Evolutionary conservation across 35 echinoderm and acorn worm genomes (phyloP).

Genomic region (Heliocidaris erythrogramma): DNA sequence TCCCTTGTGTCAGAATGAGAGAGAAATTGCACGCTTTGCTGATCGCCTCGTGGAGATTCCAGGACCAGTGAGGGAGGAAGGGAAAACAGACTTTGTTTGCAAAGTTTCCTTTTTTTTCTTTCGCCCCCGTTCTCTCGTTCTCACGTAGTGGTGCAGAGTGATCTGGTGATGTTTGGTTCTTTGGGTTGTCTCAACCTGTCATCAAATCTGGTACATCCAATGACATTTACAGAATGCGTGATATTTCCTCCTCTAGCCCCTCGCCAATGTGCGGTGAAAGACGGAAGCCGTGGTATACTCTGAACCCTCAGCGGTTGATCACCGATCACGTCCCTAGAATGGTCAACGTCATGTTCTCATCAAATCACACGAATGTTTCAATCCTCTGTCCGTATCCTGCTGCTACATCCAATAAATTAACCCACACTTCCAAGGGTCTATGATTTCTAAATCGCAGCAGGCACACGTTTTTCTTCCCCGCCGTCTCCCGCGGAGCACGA

Average conservation of each 20-base stretch:
- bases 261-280: neutral
- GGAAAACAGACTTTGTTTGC: neutral
- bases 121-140: neutral
- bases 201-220: neutral
- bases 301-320: neutral
- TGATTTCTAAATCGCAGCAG: neutral
- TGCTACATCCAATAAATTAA: neutral
- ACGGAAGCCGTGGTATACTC: neutral
- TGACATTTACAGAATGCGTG: neutral
- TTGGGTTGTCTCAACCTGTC: neutral
- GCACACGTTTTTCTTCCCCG: neutral
- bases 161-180: neutral
- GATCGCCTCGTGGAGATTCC: neutral
- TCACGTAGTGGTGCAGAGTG: neutral
- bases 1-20: neutral
- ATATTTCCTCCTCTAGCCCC: neutral
- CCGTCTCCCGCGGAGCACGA: neutral
- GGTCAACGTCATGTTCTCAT: neutral
- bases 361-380: neutral
- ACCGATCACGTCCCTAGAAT: neutral
- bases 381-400: neutral
- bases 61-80: neutral
- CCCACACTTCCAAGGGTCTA: neutral
- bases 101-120: neutral
- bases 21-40: neutral